Evolutionary conservation across 2,113 vertebrate genomes (phyloP).

Genomic region (Zapornia atra): DNA sequence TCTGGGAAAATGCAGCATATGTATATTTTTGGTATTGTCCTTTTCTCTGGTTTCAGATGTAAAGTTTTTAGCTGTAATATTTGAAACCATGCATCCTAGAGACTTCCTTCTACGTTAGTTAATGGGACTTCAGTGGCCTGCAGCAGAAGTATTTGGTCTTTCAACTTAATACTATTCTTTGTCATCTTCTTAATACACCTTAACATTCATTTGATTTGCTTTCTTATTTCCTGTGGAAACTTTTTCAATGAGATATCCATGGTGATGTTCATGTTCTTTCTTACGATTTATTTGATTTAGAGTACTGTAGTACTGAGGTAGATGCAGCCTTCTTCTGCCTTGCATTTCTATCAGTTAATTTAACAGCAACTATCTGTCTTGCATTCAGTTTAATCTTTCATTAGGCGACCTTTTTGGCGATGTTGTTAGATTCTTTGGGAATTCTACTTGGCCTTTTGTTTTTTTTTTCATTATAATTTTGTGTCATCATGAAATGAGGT

Average conservation of each 20-base stretch:
- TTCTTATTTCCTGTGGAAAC: conserved; percentile 11
- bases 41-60: background rate
- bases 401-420: background rate
- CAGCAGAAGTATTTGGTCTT: background rate
- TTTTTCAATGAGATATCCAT: background rate
- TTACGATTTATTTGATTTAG: background rate
- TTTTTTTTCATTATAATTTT: background rate
- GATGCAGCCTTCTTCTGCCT: background rate
- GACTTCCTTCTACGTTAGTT: background rate
- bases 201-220: background rate
- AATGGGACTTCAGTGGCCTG: background rate
- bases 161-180: background rate
- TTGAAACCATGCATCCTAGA: background rate
- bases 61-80: background rate
- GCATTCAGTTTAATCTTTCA: background rate
- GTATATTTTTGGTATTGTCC: background rate
- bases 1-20: background rate
- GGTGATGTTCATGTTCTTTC: background rate
- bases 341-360: conserved; percentile 23
- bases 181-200: background rate
- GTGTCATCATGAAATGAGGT: background rate
- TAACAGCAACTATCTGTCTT: background rate
- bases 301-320: background rate
- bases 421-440: background rate
- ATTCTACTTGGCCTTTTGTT: background rate